Base-by-base conservation (phyloP, 2,888 invertebrate species). In the Macrosoma leucophasiata region DNA sequence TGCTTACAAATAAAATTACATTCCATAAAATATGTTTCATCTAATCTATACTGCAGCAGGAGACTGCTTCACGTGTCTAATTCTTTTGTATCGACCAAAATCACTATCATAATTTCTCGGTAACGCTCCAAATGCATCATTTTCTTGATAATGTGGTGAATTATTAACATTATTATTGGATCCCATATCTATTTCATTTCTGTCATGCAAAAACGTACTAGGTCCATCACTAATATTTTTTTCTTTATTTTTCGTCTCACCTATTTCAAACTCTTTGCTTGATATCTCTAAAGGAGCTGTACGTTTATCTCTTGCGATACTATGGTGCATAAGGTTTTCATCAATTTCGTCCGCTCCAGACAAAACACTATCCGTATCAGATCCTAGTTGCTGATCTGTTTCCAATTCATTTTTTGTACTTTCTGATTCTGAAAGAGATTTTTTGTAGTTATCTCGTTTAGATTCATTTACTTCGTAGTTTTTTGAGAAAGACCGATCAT, bases 321-420 rank as follows among this genome's bases (percentile, higher is more conserved):
- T 61, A 30, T 49, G 74, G 24, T 56, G 71, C 77, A 78, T 78
- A n/a, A 81, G 49, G 48, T 76, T 78, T 21, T 78, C 76, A 39
- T 78, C 73, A 7, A 70, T 68, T 8, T 72, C 75, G 59, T 78
- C 76, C 7, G 67, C 62, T 6, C 75, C 74, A 15, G 77, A 71
- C 32, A 81, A 49, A 20, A 76, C 66, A 30, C 58, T 67, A 41
- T 82, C 81, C 7, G 73, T 71, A 39, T 84, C 84, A 9, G 75
- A 71, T 13, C 79, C 81, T 9, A 78, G 45, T 43, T 60, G 65
- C 41, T 53, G 48, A 39, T 63, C 59, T 37, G 51, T 46, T 39
- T 62, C 55, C 17, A 41, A 41, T 15, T 55, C 27, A n/a, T 24
- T 17, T 2, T n/a, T 51, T 27, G 42, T 40, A n/a, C n/a, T n/a